A percentile compares a stretch with the other conserved stretches of the same genome.
These are phyloP conservation scores for Oreochromis spilurus DNA, from an alignment of 2,113 vertebrate genomes.

Conservation along the genomic window DNA sequence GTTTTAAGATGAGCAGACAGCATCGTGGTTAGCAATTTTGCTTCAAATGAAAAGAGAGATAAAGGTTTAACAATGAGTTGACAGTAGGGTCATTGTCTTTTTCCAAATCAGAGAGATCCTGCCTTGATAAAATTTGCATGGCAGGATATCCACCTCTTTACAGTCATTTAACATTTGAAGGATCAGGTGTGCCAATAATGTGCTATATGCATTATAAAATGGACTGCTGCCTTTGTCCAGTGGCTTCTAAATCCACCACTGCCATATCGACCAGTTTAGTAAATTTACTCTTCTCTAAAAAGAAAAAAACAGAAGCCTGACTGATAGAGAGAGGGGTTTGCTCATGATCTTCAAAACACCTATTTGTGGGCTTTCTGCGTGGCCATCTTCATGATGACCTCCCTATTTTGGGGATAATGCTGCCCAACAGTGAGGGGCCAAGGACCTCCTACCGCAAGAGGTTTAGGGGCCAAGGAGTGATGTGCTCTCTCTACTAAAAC, in stretches of 20 bases:
- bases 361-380: not conserved
- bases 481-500: not conserved
- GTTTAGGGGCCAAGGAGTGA: not conserved
- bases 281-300: not conserved
- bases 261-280: not conserved
- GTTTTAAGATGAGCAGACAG: not conserved
- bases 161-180: not conserved
- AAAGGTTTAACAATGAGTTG: not conserved
- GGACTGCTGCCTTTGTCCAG: not conserved
- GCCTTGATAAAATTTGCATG: not conserved
- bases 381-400: not conserved
- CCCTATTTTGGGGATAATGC: not conserved
- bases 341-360: not conserved
- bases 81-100: not conserved
- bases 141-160: not conserved
- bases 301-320: not conserved
- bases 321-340: not conserved
- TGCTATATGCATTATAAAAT: not conserved
- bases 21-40: not conserved
- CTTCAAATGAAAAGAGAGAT: not conserved
- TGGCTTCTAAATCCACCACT: not conserved
- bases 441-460: rapidly evolving
- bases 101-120: not conserved
- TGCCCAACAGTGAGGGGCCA: not conserved
- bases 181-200: not conserved